These are phyloP conservation scores for Rhinogobio ventralis DNA, from an alignment of 2,797 vertebrate genomes.

Conservation along the genomic window DNA sequence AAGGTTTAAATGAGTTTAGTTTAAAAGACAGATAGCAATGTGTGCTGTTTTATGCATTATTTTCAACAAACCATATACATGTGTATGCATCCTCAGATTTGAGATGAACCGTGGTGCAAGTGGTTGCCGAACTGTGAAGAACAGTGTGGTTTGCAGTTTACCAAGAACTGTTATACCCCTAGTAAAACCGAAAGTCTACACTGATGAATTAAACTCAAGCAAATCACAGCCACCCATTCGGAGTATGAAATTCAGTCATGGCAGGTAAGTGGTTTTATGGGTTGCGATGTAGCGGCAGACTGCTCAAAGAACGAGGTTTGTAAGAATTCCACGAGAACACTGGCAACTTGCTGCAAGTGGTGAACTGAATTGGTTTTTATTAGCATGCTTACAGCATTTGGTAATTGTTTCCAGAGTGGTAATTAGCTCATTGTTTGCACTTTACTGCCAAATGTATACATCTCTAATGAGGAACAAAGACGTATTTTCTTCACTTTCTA, in stretches of 20 bases:
- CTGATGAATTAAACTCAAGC: constrained; percentile 38
- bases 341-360: constrained; percentile 56
- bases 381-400: constrained; percentile 62
- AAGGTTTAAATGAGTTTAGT: too few species aligned
- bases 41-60: too few species aligned
- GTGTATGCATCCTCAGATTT: too few species aligned
- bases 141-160: too few species aligned
- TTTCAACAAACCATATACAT: too few species aligned
- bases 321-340: constrained; percentile 31
- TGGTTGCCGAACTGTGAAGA: too few species aligned
- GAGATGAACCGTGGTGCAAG: too few species aligned
- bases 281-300: constrained; percentile 23
- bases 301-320: constrained; percentile 41
- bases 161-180: too few species aligned
- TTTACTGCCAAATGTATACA: constrained; percentile 62
- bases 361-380: constrained; percentile 64
- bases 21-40: too few species aligned
- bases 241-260: constrained; percentile 41
- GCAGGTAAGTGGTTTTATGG: constrained; percentile 49
- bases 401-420: constrained; percentile 69
- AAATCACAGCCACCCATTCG: constrained; percentile 33
- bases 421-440: constrained; percentile 70
- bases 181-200: constrained; percentile 41
- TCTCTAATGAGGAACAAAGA: constrained; percentile 57
- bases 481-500: constrained; percentile 47